These are phyloP conservation scores for Pseudolaguvia tuberculata DNA, from an alignment of 2,113 vertebrate genomes.

Conservation along the genomic window DNA sequence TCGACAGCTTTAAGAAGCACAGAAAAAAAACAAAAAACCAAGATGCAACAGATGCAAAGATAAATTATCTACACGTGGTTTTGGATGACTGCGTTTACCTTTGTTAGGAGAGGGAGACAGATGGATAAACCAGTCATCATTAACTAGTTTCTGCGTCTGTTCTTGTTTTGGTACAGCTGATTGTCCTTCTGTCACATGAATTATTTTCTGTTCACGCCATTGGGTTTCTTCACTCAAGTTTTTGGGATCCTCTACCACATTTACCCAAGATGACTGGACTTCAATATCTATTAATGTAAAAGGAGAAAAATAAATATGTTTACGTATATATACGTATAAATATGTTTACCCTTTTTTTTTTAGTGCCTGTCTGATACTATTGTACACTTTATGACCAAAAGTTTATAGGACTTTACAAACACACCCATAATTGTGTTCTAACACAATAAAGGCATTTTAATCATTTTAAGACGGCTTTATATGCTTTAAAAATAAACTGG, in stretches of 20 bases:
- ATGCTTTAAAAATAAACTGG: no score
- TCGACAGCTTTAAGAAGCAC: not conserved
- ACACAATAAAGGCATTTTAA: no score
- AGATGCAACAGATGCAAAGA: not conserved
- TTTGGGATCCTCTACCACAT: not conserved
- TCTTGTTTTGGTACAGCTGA: constrained; percentile 13
- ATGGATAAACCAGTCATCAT: constrained; percentile 59
- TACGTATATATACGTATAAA: not conserved
- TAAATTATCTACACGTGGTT: not conserved
- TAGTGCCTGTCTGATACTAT: not conserved
- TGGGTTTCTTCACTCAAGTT: constrained; percentile 19
- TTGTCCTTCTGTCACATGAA: constrained; percentile 36
- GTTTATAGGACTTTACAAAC: no score
- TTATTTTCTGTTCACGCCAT: constrained; percentile 42
- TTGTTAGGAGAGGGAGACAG: constrained; percentile 49
- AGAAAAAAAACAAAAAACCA: constrained; percentile 20
- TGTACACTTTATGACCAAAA: no score
- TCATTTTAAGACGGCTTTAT: no score
- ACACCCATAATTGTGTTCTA: no score
- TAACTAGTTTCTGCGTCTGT: constrained; percentile 47
- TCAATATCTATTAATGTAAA: not conserved
- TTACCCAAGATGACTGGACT: not conserved
- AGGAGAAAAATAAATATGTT: not conserved
- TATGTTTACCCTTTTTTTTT: no score
- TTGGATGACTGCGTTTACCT: constrained; percentile 49